Percentiles rank a stretch among this genome's conserved stretches.
phyloP scores from a whole-genome alignment of 2,113 vertebrate genomes.

The Coptodon bakossiorum region DNA sequence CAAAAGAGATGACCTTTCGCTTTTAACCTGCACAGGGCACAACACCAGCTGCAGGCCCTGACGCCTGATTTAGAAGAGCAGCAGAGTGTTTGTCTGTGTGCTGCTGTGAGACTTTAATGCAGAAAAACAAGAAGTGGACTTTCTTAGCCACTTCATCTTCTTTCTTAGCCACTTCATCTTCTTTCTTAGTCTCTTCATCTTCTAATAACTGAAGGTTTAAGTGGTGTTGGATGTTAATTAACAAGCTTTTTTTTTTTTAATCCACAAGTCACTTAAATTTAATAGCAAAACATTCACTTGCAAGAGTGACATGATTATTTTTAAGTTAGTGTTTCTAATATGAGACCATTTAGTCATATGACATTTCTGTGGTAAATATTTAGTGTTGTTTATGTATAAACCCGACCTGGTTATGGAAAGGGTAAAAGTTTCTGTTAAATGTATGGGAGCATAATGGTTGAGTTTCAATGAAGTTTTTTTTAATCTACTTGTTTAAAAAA shows the following conservation, averaged over 20 bases:
- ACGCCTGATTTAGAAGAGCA: background rate
- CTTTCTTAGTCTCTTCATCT: background rate
- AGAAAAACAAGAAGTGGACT: background rate
- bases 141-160: background rate
- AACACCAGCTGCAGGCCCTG: background rate
- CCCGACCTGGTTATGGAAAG: background rate
- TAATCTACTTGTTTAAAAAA: background rate
- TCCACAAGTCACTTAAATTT: background rate
- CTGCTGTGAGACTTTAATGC: background rate
- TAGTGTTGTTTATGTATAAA: background rate
- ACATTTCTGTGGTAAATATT: background rate
- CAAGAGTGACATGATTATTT: background rate
- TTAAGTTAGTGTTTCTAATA: background rate
- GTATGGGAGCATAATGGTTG: background rate
- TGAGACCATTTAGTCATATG: background rate
- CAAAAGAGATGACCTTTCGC: conserved; percentile 17
- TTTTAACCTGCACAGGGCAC: background rate
- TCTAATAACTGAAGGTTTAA: background rate
- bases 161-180: too few species aligned
- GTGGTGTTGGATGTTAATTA: background rate
- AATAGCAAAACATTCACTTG: background rate
- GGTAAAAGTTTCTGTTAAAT: background rate
- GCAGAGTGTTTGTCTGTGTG: background rate
- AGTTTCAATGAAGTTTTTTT: background rate
- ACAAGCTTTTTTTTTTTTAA: rapidly evolving